phyloP scores from a whole-genome alignment of 2,113 vertebrate genomes.

The Ramphastos sulfuratus region DNA sequence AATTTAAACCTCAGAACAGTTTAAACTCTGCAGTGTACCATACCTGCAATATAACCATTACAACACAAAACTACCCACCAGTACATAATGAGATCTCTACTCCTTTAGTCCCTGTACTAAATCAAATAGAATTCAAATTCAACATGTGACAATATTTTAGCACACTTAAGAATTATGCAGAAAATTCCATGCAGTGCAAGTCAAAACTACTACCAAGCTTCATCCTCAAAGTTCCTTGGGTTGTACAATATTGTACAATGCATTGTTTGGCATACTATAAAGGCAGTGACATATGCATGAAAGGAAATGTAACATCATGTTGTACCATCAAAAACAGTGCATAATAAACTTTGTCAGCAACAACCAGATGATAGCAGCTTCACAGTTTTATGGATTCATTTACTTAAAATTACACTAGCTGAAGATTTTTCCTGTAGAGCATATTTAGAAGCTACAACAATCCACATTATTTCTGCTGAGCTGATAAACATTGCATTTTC shows the following conservation, averaged over 20 bases:
- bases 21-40: fast-evolving
- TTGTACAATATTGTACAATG: neutral
- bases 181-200: neutral
- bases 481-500: neutral
- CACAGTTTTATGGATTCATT: neutral
- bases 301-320: neutral
- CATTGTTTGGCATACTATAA: neutral
- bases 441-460: neutral
- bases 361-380: neutral
- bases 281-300: neutral
- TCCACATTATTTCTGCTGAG: neutral
- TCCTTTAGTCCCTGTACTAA: neutral
- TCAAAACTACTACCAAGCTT: neutral
- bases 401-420: neutral
- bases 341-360: neutral
- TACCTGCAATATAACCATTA: neutral
- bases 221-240: neutral
- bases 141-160: neutral
- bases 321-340: neutral
- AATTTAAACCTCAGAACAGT: neutral
- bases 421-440: neutral
- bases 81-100: neutral
- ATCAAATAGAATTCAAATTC: neutral
- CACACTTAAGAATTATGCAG: neutral
- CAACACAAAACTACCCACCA: neutral